These are phyloP conservation scores for Aldabrachelys gigantea DNA, from an alignment of 2,113 vertebrate genomes.

Conservation along the genomic window DNA sequence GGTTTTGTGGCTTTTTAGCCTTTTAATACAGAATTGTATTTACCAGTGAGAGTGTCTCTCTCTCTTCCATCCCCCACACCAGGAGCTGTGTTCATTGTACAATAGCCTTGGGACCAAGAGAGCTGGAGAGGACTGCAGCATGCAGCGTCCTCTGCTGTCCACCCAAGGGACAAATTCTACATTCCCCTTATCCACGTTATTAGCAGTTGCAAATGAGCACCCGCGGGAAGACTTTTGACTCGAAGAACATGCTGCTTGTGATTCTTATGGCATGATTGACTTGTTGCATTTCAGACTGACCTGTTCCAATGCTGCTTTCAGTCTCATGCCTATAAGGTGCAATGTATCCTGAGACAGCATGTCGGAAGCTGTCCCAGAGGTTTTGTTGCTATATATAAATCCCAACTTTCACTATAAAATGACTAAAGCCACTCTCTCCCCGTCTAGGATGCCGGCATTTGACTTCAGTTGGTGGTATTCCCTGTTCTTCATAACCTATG, in stretches of 20 bases:
- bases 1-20: neutral
- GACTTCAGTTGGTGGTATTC: conserved; percentile 86
- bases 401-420: neutral
- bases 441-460: conserved; percentile 94
- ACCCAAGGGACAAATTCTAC: neutral
- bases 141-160: neutral
- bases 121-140: neutral
- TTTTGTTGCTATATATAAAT: neutral
- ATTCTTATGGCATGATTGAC: neutral
- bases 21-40: neutral
- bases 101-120: neutral
- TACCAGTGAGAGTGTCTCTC: neutral
- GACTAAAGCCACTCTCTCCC: neutral
- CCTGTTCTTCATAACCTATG: conserved; percentile 91
- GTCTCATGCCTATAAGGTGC: neutral
- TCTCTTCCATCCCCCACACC: neutral
- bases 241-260: neutral
- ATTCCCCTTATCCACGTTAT: neutral
- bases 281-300: neutral
- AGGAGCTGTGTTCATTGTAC: neutral
- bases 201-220: neutral
- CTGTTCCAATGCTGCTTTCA: neutral
- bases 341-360: neutral
- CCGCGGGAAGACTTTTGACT: neutral
- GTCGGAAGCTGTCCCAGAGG: neutral